These are phyloP conservation scores for Papilio xuthus DNA, from an alignment of 1,140 invertebrate genomes.

Conservation along the genomic window DNA sequence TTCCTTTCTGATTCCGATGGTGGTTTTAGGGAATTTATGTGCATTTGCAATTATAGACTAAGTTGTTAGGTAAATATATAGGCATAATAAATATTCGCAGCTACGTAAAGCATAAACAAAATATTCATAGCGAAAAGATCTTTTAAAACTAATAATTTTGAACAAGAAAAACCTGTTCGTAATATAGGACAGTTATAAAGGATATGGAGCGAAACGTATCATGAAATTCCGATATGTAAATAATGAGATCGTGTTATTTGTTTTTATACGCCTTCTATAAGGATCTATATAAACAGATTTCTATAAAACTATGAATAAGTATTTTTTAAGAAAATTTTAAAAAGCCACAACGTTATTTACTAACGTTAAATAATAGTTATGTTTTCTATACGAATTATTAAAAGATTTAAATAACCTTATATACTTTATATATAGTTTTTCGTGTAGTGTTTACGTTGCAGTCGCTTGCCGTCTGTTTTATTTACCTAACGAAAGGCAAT, in stretches of 20 bases:
- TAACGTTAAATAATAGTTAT: not conserved
- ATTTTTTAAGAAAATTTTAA: not conserved
- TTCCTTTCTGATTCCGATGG: conserved; percentile 49
- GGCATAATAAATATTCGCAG: not conserved
- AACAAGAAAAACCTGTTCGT: not conserved
- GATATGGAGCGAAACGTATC: not conserved
- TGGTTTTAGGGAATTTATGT: conserved; percentile 41
- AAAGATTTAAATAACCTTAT: not conserved
- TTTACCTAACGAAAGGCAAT: conserved; percentile 23
- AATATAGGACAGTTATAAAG: not conserved
- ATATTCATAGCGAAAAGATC: not conserved
- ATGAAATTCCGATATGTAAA: not conserved
- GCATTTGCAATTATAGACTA: conserved; percentile 1
- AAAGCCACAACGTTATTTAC: no score
- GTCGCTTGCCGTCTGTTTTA: not conserved
- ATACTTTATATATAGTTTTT: not conserved
- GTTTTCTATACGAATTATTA: not conserved
- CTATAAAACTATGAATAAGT: no score
- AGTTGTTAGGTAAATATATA: not conserved
- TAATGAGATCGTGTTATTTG: not conserved
- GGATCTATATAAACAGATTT: no score
- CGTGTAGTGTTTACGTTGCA: not conserved
- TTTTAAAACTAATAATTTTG: not conserved
- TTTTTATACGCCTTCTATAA: not conserved
- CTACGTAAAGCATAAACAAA: not conserved